Conservation (phyloP, 2,888 invertebrate species). For the Tupiocoris notatus region DNA sequence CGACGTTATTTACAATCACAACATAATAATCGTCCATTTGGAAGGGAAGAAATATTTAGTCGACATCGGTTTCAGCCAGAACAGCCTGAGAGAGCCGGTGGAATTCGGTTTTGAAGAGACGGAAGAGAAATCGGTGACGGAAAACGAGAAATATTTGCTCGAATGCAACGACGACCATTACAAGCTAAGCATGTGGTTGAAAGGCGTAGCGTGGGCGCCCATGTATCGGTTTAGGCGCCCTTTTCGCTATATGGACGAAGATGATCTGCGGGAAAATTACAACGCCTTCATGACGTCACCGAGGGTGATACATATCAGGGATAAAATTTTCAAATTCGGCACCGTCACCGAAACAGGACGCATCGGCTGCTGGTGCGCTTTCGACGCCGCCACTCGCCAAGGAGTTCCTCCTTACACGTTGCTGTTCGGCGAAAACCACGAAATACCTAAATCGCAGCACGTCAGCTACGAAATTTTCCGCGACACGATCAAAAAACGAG, state of each 20-base stretch:
- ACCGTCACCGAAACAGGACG: neutral
- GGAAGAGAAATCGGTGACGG: slow-evolving; percentile 7
- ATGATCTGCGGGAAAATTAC: neutral
- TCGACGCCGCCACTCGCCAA: neutral
- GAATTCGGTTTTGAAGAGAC: slow-evolving; percentile 18
- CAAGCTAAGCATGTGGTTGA: slow-evolving; percentile 7
- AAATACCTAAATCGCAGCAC: neutral
- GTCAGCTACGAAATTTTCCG: neutral
- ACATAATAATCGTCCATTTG: slow-evolving; percentile 8
- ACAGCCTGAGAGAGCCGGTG: slow-evolving; percentile 7
- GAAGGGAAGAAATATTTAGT: slow-evolving; percentile 16
- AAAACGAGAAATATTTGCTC: slow-evolving; percentile 3
- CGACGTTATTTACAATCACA: slow-evolving; percentile 9
- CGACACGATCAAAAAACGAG: neutral
- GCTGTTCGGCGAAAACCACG: neutral
- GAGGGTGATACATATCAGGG: neutral
- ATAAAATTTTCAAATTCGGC: slow-evolving; percentile 4
- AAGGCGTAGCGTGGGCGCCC: neutral
- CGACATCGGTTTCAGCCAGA: slow-evolving; percentile 6
- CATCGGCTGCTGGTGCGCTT: neutral
- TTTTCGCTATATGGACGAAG: neutral
- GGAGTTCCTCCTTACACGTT: slow-evolving; percentile 9
- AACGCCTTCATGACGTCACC: neutral
- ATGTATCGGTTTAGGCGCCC: slow-evolving; percentile 14
- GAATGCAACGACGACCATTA: slow-evolving; percentile 3